These are phyloP conservation scores for Lochmaea crataegi DNA, from an alignment of 2,888 invertebrate species.

Conservation along the genomic window DNA sequence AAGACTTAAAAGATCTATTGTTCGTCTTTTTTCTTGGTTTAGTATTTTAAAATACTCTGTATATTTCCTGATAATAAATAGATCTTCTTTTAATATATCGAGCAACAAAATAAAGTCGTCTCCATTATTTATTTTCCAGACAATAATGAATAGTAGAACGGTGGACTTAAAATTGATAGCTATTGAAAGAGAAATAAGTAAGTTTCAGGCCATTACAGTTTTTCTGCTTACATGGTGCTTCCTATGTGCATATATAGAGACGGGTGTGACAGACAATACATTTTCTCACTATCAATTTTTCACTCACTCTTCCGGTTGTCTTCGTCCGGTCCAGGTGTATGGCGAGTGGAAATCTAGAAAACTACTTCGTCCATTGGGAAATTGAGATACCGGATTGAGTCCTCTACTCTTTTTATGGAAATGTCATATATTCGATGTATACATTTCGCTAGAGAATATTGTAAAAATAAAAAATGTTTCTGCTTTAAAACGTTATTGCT, in stretches of 20 bases:
- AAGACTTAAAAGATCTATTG: too few species aligned
- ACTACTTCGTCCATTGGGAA: slow-evolving; percentile 51
- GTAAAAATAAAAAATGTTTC: too few species aligned
- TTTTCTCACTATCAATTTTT: slow-evolving; percentile 38
- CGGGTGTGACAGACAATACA: slow-evolving; percentile 30
- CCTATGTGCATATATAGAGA: slow-evolving; percentile 24
- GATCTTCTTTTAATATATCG: background rate
- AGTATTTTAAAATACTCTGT: background rate
- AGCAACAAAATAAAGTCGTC: background rate
- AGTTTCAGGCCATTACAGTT: slow-evolving; percentile 22
- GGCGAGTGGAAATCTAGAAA: slow-evolving; percentile 49
- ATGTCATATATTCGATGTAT: background rate
- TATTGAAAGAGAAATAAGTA: slow-evolving; percentile 23
- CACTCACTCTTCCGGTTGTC: slow-evolving; percentile 39
- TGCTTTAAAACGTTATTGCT: too few species aligned
- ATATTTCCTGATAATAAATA: background rate
- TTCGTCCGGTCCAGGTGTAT: slow-evolving; percentile 50
- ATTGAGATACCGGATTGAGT: slow-evolving; percentile 50
- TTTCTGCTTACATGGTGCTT: slow-evolving; percentile 26
- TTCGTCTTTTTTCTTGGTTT: too few species aligned
- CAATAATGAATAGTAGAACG: slow-evolving; percentile 18
- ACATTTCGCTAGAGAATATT: too few species aligned
- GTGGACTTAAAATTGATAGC: slow-evolving; percentile 23
- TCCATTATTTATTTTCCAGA: slow-evolving; percentile 16
- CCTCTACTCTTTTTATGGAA: slow-evolving; percentile 42